Conservation (phyloP, 2,797 vertebrate genomes). For the Sebastes vulpes region DNA sequence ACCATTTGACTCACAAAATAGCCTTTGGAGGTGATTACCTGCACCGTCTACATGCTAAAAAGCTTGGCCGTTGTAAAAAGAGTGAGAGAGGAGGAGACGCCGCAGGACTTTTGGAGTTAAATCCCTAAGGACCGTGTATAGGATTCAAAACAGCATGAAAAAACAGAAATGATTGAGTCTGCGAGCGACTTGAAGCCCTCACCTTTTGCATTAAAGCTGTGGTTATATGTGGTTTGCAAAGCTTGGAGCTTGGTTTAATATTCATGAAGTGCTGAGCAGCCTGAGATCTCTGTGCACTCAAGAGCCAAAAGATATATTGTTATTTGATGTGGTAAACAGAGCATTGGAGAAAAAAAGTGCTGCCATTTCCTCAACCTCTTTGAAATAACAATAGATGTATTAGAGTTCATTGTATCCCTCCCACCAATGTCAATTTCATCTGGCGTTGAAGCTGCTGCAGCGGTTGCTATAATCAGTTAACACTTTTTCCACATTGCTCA, state of each 20-base stretch:
- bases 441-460: background rate
- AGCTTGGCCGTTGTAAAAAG: conserved; percentile 13
- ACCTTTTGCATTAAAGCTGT: conserved; percentile 29
- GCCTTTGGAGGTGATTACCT: conserved; percentile 19
- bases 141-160: conserved; percentile 41
- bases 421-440: background rate
- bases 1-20: conserved; percentile 66
- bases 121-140: conserved; percentile 35
- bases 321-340: conserved; percentile 49
- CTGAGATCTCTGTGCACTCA: conserved; percentile 28
- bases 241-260: conserved; percentile 67
- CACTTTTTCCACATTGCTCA: background rate
- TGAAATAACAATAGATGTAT: conserved; percentile 1
- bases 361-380: conserved; percentile 1
- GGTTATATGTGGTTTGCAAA: conserved; percentile 44
- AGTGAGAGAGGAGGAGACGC: background rate
- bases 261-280: conserved; percentile 56
- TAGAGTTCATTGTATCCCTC: background rate
- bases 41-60: conserved; percentile 56
- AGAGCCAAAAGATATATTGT: conserved; percentile 33
- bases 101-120: conserved; percentile 26
- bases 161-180: conserved; percentile 32
- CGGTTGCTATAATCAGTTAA: background rate
- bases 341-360: background rate
- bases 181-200: conserved; percentile 36